Conservation (phyloP, 2,888 invertebrate genomes). For the Agrochola lychnidis region DNA sequence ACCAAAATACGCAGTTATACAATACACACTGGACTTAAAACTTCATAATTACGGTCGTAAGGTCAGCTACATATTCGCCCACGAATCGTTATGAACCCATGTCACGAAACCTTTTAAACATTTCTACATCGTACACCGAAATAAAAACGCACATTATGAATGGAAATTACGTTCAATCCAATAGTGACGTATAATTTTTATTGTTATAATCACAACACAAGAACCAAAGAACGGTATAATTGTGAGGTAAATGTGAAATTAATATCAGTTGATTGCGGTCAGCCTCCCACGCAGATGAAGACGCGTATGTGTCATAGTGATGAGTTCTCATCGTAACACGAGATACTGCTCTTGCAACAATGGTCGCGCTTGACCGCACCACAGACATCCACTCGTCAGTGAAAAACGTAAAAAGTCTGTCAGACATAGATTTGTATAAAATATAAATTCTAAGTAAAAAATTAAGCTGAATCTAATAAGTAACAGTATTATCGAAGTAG, state of each 20-base stretch:
- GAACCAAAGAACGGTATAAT: constrained; percentile 26
- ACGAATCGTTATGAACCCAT: constrained; percentile 49
- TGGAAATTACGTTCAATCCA: constrained; percentile 41
- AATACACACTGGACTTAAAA: constrained; percentile 31
- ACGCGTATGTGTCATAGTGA: constrained; percentile 66
- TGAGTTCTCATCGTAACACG: constrained; percentile 79
- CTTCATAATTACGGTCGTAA: constrained; percentile 55
- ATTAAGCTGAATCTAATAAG: constrained; percentile 43
- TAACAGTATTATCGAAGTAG: constrained; percentile 45
- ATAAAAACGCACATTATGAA: constrained; percentile 49
- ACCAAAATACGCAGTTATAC: constrained; percentile 19
- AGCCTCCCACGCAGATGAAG: constrained; percentile 68
- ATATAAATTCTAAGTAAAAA: constrained; percentile 33
- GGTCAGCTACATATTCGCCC: constrained; percentile 55
- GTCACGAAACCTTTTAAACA: constrained; percentile 57
- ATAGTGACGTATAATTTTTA: constrained; percentile 32
- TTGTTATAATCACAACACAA: constrained; percentile 22
- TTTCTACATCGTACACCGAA: constrained; percentile 50
- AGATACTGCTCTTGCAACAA: constrained; percentile 71
- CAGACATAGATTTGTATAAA: constrained; percentile 27
- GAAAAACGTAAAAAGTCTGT: constrained; percentile 30
- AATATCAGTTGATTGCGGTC: constrained; percentile 49
- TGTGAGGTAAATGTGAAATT: constrained; percentile 50
- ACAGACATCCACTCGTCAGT: constrained; percentile 42
- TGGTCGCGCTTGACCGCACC: constrained; percentile 69